These are phyloP conservation scores for Drosophila subpulchrella DNA, from an alignment of 1,140 invertebrate genomes.

Conservation along the genomic window DNA sequence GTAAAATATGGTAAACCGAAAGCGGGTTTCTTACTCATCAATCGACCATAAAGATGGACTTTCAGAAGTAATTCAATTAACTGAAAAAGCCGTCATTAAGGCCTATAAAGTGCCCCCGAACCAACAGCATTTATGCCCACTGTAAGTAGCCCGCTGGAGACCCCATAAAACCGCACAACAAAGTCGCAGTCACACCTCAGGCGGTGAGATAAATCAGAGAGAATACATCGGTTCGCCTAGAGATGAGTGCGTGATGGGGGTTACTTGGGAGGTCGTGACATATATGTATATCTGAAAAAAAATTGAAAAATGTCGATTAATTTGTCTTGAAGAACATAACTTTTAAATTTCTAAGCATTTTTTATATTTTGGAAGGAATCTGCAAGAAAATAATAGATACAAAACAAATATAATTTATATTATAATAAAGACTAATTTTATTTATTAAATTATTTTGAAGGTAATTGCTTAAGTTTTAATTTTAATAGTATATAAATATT, in stretches of 20 bases:
- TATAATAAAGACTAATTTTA: no score
- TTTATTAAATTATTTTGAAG: no score
- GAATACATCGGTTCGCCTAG: slow-evolving; percentile 5
- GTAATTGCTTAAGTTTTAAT: no score
- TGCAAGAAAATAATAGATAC: no score
- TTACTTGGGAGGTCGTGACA: background rate
- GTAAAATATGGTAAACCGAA: slow-evolving; percentile 22
- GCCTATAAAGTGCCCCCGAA: slow-evolving; percentile 50
- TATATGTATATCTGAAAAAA: no score
- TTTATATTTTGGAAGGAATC: no score
- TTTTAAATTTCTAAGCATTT: no score
- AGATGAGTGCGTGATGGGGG: slow-evolving; percentile 13
- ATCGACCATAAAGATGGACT: slow-evolving; percentile 31
- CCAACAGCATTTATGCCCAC: background rate
- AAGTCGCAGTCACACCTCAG: slow-evolving; percentile 65
- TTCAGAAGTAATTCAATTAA: slow-evolving; percentile 72
- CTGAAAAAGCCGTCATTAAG: slow-evolving; percentile 78
- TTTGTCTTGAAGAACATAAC: no score
- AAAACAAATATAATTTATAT: no score
- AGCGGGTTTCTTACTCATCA: slow-evolving; percentile 55
- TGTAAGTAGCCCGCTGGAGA: slow-evolving; percentile 58
- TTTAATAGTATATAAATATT: no score
- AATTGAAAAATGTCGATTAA: no score
- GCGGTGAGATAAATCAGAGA: slow-evolving; percentile 72
- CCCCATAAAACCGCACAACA: slow-evolving; percentile 69